Evolutionary conservation across 2,113 vertebrate genomes (phyloP).

Genomic region (Genyomyrus donnyi): DNA sequence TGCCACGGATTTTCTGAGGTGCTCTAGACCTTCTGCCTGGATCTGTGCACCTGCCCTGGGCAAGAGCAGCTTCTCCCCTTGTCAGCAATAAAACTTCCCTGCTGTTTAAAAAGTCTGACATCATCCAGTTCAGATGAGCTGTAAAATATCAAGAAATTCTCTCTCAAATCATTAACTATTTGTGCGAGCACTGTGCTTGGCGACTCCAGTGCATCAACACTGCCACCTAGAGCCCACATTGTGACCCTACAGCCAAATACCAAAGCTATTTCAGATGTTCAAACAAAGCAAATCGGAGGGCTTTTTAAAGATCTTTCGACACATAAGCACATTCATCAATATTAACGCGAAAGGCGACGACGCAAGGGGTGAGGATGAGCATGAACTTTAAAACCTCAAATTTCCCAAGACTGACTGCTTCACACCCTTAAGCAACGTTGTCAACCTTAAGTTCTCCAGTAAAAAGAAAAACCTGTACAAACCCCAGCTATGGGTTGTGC

Average conservation of each 20-base stretch:
- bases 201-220: conserved; percentile 2
- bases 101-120: conserved; percentile 15
- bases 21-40: background rate
- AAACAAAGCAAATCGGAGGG: background rate
- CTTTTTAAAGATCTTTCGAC: background rate
- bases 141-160: conserved; percentile 6
- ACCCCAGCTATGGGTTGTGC: background rate
- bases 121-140: conserved; percentile 10
- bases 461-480: background rate
- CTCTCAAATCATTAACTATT: conserved; percentile 16
- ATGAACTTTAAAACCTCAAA: background rate
- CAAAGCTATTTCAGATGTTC: background rate
- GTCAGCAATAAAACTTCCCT: background rate
- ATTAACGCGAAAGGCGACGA: background rate
- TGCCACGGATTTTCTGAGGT: background rate
- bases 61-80: background rate
- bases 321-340: background rate
- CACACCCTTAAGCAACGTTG: background rate
- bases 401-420: background rate
- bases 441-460: background rate
- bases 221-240: conserved; percentile 27
- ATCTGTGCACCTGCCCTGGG: background rate
- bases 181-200: background rate
- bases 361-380: background rate
- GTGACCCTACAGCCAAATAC: background rate